A percentile compares a stretch with the other conserved stretches of the same genome.
Evolutionary conservation across 92 coral and sea anemone species (phyloP).

Genomic region (Porites cylindrica): DNA sequence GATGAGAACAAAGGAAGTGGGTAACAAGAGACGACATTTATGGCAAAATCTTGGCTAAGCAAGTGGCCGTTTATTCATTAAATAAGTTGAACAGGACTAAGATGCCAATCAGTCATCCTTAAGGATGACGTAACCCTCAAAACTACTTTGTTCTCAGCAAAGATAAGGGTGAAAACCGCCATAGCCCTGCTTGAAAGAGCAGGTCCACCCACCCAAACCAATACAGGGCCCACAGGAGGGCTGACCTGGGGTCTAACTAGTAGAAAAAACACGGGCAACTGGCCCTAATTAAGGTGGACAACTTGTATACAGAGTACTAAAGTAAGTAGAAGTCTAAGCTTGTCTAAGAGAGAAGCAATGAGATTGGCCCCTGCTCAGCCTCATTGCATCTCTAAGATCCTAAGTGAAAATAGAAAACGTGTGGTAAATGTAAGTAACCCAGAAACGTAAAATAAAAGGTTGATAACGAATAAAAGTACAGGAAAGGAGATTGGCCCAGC

Average conservation of each 20-base stretch:
- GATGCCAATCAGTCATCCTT: constrained; percentile 32
- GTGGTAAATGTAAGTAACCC: no score
- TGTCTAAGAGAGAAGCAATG: neutral
- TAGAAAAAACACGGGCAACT: neutral
- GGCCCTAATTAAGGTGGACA: neutral
- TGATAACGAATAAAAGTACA: no score
- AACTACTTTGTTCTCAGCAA: constrained; percentile 39
- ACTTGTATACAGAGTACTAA: neutral
- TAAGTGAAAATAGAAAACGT: no score
- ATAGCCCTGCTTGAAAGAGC: neutral
- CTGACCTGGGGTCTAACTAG: neutral
- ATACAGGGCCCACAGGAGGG: neutral
- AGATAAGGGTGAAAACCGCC: no score
- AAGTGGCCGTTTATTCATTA: constrained; percentile 5
- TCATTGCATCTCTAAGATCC: neutral
- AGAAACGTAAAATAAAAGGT: no score
- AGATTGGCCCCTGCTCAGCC: neutral
- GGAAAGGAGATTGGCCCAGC: no score
- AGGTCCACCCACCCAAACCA: neutral
- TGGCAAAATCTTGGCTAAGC: constrained; percentile 18
- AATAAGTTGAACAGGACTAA: constrained; percentile 11
- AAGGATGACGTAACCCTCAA: constrained; percentile 37
- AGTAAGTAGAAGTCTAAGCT: neutral
- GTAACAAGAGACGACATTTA: neutral
- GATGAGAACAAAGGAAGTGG: constrained; percentile 2